Base-by-base conservation (phyloP, 2,113 vertebrate species). In the Mastomys coucha region DNA sequence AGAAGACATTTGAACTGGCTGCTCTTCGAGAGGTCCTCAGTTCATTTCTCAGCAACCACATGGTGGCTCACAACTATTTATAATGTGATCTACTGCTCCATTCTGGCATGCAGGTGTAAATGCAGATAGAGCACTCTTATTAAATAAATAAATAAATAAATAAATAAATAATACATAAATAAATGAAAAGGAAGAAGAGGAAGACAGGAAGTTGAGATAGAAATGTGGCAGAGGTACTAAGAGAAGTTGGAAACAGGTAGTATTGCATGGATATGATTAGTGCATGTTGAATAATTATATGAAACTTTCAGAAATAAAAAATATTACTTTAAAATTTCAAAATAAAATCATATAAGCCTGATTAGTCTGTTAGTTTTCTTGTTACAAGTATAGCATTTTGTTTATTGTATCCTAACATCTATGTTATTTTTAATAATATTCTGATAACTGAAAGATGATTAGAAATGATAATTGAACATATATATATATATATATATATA, bases 401-500 rank as follows among this genome's bases (percentile, higher is more conserved):
- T 67, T 78, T 93, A 67, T 87, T 86, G 93, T 88, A 72, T 26
- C 3, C 45, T 39, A 56, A 58, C 26, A 42, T 93, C 28, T 76
- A 16, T 80, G 20, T 28, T 97, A 81, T 13, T 82, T 89, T 82
- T 69, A 88, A 63, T 75, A 67, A 45, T 93, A 53, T 87, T 85
- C 20, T 94, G 24, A 42, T 76, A 58, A 65, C 20, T 93, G 42
- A 9, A 39, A 67, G 26, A 17, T 93, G 9, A 86, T 76, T 56
- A 58, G 33, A 96, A 86, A 31, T 87, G 26, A 88, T 26, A 6
- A 82, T 93, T 82, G 75, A 58, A 10, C 93, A 96, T 45, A 45
- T 3, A 45, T 45, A 45, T 45, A 45, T 3, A 45, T 45, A 45
- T 45, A 45, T 45, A 45, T 3, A 45, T 45, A 45, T 77, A 13